Evolutionary conservation across 2,113 vertebrate genomes (phyloP).

Genomic region (Chelonoidis abingdonii): DNA sequence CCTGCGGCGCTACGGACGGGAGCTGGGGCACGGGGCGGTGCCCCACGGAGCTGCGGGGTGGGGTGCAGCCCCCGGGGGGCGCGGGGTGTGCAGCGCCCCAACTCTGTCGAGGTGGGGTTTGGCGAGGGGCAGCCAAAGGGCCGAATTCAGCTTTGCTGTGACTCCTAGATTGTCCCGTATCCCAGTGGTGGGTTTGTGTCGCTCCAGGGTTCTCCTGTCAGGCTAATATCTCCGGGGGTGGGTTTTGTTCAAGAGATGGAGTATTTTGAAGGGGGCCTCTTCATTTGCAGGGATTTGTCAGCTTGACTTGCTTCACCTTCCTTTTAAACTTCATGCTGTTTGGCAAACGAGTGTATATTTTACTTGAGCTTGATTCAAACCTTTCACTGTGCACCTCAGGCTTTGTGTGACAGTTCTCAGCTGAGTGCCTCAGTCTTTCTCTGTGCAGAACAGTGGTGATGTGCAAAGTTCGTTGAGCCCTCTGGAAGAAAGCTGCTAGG

Average conservation of each 20-base stretch:
- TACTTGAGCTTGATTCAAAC: too few relatives aligned
- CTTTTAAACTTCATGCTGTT: too few relatives aligned
- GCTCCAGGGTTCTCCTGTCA: neutral
- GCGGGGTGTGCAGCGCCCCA: too few relatives aligned
- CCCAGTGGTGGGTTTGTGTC: neutral
- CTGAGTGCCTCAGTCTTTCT: neutral
- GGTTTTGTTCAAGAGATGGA: neutral
- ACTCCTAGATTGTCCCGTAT: rapidly evolving
- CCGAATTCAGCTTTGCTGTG: too few relatives aligned
- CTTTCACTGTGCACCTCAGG: too few relatives aligned
- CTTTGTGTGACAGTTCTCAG: neutral
- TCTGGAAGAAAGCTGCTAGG: neutral
- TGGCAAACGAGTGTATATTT: too few relatives aligned
- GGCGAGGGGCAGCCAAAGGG: too few relatives aligned
- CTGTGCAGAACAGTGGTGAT: neutral
- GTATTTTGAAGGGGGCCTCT: neutral
- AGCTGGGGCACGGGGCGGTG: neutral
- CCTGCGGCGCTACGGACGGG: rapidly evolving
- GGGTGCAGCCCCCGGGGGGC: too few relatives aligned
- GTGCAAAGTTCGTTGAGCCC: neutral
- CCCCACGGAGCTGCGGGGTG: neutral
- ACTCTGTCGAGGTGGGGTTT: neutral
- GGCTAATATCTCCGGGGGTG: neutral
- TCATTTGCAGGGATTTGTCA: too few relatives aligned
- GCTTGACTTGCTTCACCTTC: too few relatives aligned